Conservation (phyloP, 2,797 vertebrate species). For the Pogoniulus pusillus region DNA sequence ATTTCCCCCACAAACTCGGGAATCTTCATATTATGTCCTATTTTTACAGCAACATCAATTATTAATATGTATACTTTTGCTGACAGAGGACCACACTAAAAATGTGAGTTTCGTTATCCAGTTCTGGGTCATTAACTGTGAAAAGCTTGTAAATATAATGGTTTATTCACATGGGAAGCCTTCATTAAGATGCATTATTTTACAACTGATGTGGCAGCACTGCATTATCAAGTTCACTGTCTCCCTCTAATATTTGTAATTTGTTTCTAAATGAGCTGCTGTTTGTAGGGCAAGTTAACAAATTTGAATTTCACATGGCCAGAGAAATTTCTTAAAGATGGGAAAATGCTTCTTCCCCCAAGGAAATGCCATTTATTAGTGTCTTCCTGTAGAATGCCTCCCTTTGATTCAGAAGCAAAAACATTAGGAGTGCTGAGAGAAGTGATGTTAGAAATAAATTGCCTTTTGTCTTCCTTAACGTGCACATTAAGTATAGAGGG, state of each 20-base stretch:
- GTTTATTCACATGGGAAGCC: slow-evolving; percentile 79
- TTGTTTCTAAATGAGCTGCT: slow-evolving; percentile 79
- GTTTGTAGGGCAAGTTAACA: slow-evolving; percentile 66
- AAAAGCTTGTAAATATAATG: slow-evolving; percentile 81
- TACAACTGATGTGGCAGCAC: slow-evolving; percentile 68
- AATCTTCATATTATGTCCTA: slow-evolving; percentile 58
- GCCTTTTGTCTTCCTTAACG: not conserved
- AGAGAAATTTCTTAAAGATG: slow-evolving; percentile 60
- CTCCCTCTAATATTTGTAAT: slow-evolving; percentile 74
- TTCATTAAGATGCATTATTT: slow-evolving; percentile 82
- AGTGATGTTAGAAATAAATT: slow-evolving; percentile 11
- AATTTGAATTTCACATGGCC: slow-evolving; percentile 70
- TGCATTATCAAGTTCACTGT: slow-evolving; percentile 60
- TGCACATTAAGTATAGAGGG: not conserved
- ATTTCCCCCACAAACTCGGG: slow-evolving; percentile 65
- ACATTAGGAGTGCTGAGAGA: not conserved
- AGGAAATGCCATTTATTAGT: slow-evolving; percentile 64
- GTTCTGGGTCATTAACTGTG: slow-evolving; percentile 79
- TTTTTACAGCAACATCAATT: slow-evolving; percentile 76
- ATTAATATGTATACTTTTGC: slow-evolving; percentile 81
- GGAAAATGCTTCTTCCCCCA: slow-evolving; percentile 57
- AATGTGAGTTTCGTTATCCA: slow-evolving; percentile 75
- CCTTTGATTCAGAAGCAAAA: slow-evolving; percentile 45
- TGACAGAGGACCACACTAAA: slow-evolving; percentile 77
- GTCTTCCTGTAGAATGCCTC: slow-evolving; percentile 16